phyloP scores from a whole-genome alignment of 2,113 vertebrate genomes.

The Hucho hucho region DNA sequence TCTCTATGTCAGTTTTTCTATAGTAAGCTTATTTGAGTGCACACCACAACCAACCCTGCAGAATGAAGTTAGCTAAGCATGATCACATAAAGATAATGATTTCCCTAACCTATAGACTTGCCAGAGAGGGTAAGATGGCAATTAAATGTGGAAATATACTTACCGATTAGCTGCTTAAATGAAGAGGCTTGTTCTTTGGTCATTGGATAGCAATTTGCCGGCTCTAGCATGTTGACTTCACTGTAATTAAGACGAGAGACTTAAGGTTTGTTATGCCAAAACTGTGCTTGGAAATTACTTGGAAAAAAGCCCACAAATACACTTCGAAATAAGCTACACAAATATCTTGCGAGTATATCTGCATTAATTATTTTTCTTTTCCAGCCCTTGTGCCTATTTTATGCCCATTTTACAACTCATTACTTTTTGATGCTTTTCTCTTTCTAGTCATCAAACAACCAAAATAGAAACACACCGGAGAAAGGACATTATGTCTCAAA shows the following conservation, averaged over 20 bases:
- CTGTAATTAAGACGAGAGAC: no score
- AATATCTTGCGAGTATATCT: no score
- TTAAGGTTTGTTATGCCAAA: no score
- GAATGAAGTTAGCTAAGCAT: slow-evolving; percentile 46
- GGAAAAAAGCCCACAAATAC: no score
- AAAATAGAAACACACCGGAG: not conserved
- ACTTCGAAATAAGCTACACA: no score
- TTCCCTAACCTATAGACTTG: slow-evolving; percentile 34
- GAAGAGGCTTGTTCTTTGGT: slow-evolving; percentile 2
- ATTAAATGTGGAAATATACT: slow-evolving; percentile 9
- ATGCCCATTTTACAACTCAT: no score
- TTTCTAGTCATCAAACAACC: no score
- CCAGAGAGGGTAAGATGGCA: slow-evolving; percentile 16
- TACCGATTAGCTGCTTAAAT: slow-evolving; percentile 26
- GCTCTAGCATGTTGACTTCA: no score
- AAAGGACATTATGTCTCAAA: not conserved
- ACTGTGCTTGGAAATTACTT: no score
- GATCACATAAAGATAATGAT: slow-evolving; percentile 45
- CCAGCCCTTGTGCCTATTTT: no score
- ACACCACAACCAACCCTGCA: slow-evolving; percentile 10
- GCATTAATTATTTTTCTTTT: no score
- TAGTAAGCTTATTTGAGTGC: slow-evolving; percentile 29
- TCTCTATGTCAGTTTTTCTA: slow-evolving; percentile 26
- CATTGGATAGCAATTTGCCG: not conserved
- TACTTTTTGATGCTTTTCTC: no score